Conservation (phyloP, 2,888 invertebrate genomes). For the Sussaba pulchella region DNA sequence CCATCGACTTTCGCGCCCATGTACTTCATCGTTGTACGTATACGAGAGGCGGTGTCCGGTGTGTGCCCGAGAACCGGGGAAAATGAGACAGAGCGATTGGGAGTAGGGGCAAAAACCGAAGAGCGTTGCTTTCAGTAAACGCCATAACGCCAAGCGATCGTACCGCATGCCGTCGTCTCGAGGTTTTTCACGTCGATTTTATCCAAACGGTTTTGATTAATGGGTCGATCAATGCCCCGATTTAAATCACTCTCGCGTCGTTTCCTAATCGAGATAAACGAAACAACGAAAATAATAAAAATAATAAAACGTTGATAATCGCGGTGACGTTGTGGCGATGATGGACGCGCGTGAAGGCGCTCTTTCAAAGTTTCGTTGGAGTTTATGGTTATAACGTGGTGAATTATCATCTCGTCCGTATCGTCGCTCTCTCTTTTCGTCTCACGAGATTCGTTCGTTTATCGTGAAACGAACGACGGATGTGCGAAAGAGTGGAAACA, state of each 20-base stretch:
- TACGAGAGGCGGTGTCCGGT: slow-evolving; percentile 32
- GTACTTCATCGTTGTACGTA: slow-evolving; percentile 25
- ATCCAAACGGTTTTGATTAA: slow-evolving; percentile 62
- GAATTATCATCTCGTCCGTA: not conserved
- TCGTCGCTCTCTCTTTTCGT: no score
- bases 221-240: slow-evolving; percentile 48
- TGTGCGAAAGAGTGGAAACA: no score
- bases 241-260: not conserved
- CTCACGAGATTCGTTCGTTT: no score
- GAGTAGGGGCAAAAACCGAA: slow-evolving; percentile 50
- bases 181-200: slow-evolving; percentile 63
- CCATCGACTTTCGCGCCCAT: slow-evolving; percentile 63
- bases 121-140: slow-evolving; percentile 72
- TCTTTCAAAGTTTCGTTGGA: slow-evolving; percentile 38
- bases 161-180: slow-evolving; percentile 68
- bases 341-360: slow-evolving; percentile 46
- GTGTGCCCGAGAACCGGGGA: slow-evolving; percentile 18
- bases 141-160: slow-evolving; percentile 75
- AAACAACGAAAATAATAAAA: slow-evolving; percentile 3
- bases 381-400: slow-evolving; percentile 28
- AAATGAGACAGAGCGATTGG: slow-evolving; percentile 28
- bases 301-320: not conserved
- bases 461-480: not conserved
- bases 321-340: not conserved
- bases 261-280: no score